These are phyloP conservation scores for Melanotaenia boesemani DNA, from an alignment of 2,797 vertebrate genomes.

Conservation along the genomic window DNA sequence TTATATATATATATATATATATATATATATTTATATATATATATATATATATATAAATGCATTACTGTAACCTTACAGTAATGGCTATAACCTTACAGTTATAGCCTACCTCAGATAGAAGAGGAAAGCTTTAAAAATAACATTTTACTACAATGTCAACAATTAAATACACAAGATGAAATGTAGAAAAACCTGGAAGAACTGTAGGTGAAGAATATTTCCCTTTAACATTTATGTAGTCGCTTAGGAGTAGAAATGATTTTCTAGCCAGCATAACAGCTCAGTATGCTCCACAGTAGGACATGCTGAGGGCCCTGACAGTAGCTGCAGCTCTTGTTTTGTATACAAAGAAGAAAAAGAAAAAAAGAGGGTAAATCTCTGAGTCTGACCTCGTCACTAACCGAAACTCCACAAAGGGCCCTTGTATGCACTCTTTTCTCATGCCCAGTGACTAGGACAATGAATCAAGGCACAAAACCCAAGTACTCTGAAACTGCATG, in stretches of 20 bases:
- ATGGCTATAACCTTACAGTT: not conserved
- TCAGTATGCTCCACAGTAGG: conserved; percentile 25
- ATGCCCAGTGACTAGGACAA: conserved; percentile 61
- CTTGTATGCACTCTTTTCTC: conserved; percentile 64
- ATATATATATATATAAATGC: too few species aligned
- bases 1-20: too few species aligned
- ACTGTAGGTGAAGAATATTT: conserved; percentile 5
- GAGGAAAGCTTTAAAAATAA: not conserved
- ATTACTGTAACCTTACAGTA: too few species aligned
- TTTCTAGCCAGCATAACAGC: conserved; percentile 10
- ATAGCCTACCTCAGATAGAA: not conserved
- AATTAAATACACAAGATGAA: not conserved
- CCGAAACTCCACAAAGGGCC: conserved; percentile 62
- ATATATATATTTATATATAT: too few species aligned
- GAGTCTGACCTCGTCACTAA: conserved; percentile 61
- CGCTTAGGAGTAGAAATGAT: conserved; percentile 15
- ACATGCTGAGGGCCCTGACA: conserved; percentile 17
- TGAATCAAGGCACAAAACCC: conserved; percentile 75
- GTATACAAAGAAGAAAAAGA: conserved; percentile 16
- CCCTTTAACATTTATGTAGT: conserved; percentile 15
- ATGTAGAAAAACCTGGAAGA: conserved; percentile 3
- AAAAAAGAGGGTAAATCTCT: conserved; percentile 43
- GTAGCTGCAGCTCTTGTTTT: conserved; percentile 34
- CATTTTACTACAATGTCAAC: not conserved
- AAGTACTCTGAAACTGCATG: conserved; percentile 70